phyloP scores from a whole-genome alignment of 2,888 invertebrate genomes.

The Macaria notata region DNA sequence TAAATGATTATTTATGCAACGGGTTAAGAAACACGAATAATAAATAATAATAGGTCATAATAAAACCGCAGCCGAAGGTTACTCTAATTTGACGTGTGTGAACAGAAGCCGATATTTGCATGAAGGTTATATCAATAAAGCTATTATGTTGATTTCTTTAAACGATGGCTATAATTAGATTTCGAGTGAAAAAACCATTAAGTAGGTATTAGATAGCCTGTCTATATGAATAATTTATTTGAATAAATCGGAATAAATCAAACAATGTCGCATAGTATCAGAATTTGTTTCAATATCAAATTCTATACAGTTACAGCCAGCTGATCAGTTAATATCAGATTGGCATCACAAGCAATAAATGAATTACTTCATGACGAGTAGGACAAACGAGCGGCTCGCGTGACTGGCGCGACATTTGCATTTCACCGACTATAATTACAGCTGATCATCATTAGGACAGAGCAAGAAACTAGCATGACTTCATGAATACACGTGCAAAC shows the following conservation, averaged over 20 bases:
- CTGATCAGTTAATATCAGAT: too few relatives aligned
- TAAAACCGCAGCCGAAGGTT: constrained; percentile 46
- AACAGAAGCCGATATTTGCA: constrained; percentile 35
- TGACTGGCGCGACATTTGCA: constrained; percentile 57
- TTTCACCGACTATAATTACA: constrained; percentile 57
- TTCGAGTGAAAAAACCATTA: constrained; percentile 3
- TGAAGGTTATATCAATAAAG: constrained; percentile 39
- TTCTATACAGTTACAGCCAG: too few relatives aligned
- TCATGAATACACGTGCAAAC: neutral
- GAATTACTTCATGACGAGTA: constrained; percentile 13
- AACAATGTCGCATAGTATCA: too few relatives aligned
- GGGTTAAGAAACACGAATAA: constrained; percentile 40
- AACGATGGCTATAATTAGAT: constrained; percentile 1
- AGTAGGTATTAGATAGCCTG: constrained; percentile 2
- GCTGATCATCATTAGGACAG: constrained; percentile 47
- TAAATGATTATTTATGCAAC: constrained; percentile 15
- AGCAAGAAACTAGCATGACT: constrained; percentile 26
- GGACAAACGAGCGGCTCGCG: constrained; percentile 44
- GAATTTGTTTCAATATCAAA: too few relatives aligned
- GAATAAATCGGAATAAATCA: neutral
- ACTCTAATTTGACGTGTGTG: constrained; percentile 41
- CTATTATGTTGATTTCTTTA: constrained; percentile 15
- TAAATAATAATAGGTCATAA: constrained; percentile 31
- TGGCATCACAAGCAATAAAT: constrained; percentile 3
- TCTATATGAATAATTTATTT: neutral